Conservation (phyloP, 2,113 vertebrate genomes). For the Aldabrachelys gigantea region DNA sequence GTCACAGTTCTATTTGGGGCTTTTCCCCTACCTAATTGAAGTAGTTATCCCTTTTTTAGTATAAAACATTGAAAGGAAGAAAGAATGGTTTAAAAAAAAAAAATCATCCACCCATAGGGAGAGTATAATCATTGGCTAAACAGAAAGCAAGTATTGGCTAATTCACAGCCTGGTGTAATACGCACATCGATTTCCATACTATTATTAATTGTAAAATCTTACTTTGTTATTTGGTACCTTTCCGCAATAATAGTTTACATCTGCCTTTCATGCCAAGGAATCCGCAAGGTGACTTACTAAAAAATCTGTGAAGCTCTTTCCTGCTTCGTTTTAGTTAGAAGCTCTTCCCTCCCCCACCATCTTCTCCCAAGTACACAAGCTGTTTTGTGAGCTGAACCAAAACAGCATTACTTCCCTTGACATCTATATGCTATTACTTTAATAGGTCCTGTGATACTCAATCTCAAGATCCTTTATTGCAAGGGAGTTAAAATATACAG, state of each 20-base stretch:
- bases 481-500: neutral
- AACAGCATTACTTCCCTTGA: neutral
- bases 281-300: neutral
- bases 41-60: conserved; percentile 58
- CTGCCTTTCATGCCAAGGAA: neutral
- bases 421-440: neutral
- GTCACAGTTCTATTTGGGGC: conserved; percentile 43
- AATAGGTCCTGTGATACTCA: neutral
- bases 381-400: neutral
- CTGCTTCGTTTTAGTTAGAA: neutral
- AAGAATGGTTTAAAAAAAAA: conserved; percentile 13
- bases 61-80: conserved; percentile 60
- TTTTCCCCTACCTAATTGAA: conserved; percentile 31
- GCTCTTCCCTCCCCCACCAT: neutral
- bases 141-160: conserved; percentile 65
- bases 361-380: neutral
- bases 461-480: conserved; percentile 34
- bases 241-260: neutral
- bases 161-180: conserved; percentile 69
- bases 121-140: conserved; percentile 59
- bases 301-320: neutral
- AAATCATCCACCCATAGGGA: conserved; percentile 27
- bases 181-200: conserved; percentile 62
- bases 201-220: conserved; percentile 48
- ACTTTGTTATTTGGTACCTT: neutral